Evolutionary conservation across 2,888 invertebrate genomes (phyloP).

Genomic region (Papilio demoleus): DNA sequence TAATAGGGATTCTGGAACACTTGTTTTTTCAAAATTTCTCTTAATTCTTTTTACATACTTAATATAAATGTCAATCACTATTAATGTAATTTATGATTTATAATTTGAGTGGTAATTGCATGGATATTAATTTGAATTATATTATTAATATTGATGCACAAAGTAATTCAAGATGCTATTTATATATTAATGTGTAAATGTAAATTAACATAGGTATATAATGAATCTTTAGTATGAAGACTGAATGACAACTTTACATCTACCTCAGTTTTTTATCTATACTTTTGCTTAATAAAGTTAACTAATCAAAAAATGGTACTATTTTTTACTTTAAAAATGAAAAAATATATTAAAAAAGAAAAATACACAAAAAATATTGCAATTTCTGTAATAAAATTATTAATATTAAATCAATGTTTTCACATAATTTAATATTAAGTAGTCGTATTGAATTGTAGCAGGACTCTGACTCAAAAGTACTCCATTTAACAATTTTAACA

Average conservation of each 20-base stretch:
- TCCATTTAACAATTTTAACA: too few relatives aligned
- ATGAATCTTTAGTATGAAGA: neutral
- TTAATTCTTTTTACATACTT: too few relatives aligned
- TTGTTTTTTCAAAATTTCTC: neutral
- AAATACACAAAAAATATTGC: too few relatives aligned
- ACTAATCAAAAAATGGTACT: neutral
- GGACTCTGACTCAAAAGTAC: too few relatives aligned
- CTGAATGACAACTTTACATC: conserved; percentile 8
- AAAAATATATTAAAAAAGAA: too few relatives aligned
- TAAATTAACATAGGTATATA: neutral
- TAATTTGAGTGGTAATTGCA: neutral
- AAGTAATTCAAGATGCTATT: neutral
- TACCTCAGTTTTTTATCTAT: conserved; percentile 18
- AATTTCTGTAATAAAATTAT: too few relatives aligned
- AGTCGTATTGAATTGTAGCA: too few relatives aligned
- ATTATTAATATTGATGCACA: neutral
- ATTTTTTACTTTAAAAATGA: neutral
- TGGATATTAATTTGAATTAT: neutral
- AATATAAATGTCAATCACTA: too few relatives aligned
- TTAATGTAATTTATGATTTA: too few relatives aligned
- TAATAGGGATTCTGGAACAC: neutral
- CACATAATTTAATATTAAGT: too few relatives aligned
- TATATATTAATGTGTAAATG: too few relatives aligned
- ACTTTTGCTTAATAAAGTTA: conserved; percentile 7
- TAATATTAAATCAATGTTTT: too few relatives aligned